Evolutionary conservation across 2,888 invertebrate species (phyloP).

Genomic region (Palloptera scutellata): DNA sequence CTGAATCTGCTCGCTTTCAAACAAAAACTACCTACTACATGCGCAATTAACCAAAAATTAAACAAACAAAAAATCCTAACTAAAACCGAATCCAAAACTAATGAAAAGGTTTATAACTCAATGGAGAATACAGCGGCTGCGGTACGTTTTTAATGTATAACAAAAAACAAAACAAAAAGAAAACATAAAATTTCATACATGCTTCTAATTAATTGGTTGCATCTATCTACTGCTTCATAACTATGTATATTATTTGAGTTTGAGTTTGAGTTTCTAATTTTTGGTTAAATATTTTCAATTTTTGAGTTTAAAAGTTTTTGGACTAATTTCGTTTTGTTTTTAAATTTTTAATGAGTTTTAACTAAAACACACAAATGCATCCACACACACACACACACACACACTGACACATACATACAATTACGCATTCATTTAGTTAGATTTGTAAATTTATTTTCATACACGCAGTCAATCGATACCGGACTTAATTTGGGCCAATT

Average conservation of each 20-base stretch:
- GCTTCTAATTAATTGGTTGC: too few species aligned
- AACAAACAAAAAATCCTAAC: not conserved
- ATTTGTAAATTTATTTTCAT: slow-evolving; percentile 29
- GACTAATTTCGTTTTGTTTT: not conserved
- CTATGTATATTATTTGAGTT: too few species aligned
- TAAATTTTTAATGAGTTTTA: not conserved
- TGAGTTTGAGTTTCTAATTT: slow-evolving; percentile 12
- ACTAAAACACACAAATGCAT: not conserved
- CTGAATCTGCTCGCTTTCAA: slow-evolving; percentile 8
- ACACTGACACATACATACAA: slow-evolving; percentile 6
- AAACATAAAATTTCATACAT: too few species aligned
- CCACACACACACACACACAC: slow-evolving; percentile 10
- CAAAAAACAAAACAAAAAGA: not conserved
- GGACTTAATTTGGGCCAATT: slow-evolving; percentile 59
- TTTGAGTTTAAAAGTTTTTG: slow-evolving; percentile 1
- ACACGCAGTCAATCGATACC: slow-evolving; percentile 57
- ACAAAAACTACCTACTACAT: slow-evolving; percentile 10
- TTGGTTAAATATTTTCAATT: slow-evolving; percentile 23
- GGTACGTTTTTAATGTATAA: slow-evolving; percentile 65
- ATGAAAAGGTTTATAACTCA: slow-evolving; percentile 71
- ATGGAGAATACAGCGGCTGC: slow-evolving; percentile 69
- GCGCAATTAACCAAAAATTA: slow-evolving; percentile 21
- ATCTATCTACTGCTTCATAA: too few species aligned
- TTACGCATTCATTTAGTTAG: slow-evolving; percentile 23
- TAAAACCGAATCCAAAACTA: too few species aligned